Percentiles rank a stretch among this genome's conserved stretches.
Conservation (phyloP, 2,888 invertebrate genomes). For the Mycalesis mineus region DNA sequence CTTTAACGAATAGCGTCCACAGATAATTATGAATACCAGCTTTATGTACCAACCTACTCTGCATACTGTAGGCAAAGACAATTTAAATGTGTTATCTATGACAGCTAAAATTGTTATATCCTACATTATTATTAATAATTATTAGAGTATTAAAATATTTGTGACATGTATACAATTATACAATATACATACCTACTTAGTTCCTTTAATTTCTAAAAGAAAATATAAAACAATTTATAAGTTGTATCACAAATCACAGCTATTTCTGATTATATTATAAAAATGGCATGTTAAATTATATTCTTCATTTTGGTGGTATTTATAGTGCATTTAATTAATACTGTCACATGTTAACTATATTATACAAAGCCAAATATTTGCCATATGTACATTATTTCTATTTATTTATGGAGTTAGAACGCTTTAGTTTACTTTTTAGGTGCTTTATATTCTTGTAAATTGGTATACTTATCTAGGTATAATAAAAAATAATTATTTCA, state of each 20-base stretch:
- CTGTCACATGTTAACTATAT: slow-evolving; percentile 50
- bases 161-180: slow-evolving; percentile 23
- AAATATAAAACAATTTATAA: slow-evolving; percentile 12
- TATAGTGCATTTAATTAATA: slow-evolving; percentile 26
- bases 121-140: not conserved
- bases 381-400: slow-evolving; percentile 70
- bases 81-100: slow-evolving; percentile 4
- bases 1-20: slow-evolving; percentile 42
- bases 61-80: not conserved
- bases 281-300: slow-evolving; percentile 1
- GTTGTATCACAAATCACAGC: slow-evolving; percentile 13
- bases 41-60: not conserved
- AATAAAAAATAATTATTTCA: slow-evolving; percentile 26
- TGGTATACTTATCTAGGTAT: slow-evolving; percentile 27
- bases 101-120: not conserved
- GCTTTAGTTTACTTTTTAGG: slow-evolving; percentile 45
- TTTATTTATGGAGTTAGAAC: slow-evolving; percentile 48
- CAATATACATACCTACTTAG: slow-evolving; percentile 16
- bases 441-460: slow-evolving; percentile 34
- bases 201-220: slow-evolving; percentile 26
- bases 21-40: not conserved
- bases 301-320: slow-evolving; percentile 13
- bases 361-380: slow-evolving; percentile 76
- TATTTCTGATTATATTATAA: slow-evolving; percentile 7
- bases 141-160: slow-evolving; percentile 15